Conservation (phyloP, 2,888 invertebrate genomes). For the Nephrotoma flavescens region DNA sequence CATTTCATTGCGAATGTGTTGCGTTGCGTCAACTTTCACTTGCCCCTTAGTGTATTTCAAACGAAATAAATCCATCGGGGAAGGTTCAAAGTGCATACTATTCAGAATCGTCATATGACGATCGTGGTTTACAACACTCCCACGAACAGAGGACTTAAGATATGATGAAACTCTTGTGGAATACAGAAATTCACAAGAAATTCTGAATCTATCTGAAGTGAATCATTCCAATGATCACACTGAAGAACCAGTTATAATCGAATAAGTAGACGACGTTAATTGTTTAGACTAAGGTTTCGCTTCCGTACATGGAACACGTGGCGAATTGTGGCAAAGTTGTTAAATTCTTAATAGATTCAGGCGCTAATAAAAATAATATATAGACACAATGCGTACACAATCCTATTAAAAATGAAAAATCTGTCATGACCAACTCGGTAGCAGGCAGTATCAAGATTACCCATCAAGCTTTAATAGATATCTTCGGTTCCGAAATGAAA, state of each 20-base stretch:
- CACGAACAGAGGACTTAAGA: neutral
- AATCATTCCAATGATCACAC: neutral
- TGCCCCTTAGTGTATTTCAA: too few relatives aligned
- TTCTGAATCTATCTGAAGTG: neutral
- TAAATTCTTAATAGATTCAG: too few relatives aligned
- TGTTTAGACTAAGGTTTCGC: too few relatives aligned
- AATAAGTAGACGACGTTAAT: neutral
- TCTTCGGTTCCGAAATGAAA: neutral
- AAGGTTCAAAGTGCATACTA: neutral
- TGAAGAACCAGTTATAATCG: neutral
- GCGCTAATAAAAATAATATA: too few relatives aligned
- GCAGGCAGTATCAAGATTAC: neutral
- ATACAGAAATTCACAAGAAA: neutral
- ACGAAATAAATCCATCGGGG: too few relatives aligned
- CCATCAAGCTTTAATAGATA: neutral
- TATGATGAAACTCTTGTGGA: neutral
- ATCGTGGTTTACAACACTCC: neutral
- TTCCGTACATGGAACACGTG: too few relatives aligned
- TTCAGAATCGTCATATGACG: neutral
- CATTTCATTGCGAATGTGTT: too few relatives aligned
- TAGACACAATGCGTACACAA: too few relatives aligned
- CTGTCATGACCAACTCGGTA: too few relatives aligned
- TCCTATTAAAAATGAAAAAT: too few relatives aligned
- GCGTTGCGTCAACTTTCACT: too few relatives aligned
- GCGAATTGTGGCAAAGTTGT: too few relatives aligned